Conservation (phyloP, 2,113 vertebrate species). For the Paracanthobrama guichenoti region DNA sequence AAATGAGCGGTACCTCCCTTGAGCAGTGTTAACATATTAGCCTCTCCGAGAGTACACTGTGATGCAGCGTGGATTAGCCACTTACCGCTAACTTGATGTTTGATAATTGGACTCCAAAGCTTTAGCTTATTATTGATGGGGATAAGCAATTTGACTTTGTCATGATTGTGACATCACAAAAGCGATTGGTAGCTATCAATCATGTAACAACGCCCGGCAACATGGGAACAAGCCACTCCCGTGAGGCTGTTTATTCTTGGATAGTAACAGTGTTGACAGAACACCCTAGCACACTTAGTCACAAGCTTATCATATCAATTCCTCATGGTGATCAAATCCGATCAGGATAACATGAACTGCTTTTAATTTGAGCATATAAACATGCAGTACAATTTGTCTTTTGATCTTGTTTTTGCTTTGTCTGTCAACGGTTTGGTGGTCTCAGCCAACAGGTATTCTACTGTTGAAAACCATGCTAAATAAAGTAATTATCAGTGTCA, state of each 20-base stretch:
- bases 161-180: conserved; percentile 25
- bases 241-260: conserved; percentile 26
- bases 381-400: neutral
- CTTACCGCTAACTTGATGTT: conserved; percentile 42
- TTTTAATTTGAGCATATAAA: conserved; percentile 14
- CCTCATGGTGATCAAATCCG: conserved; percentile 46
- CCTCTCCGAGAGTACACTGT: conserved; percentile 17
- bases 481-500: neutral
- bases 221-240: conserved; percentile 31
- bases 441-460: neutral
- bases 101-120: conserved; percentile 57
- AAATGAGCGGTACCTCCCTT: neutral
- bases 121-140: conserved; percentile 60
- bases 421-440: neutral
- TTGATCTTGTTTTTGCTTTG: conserved; percentile 1
- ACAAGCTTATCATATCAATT: conserved; percentile 61
- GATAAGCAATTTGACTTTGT: conserved; percentile 35
- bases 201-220: neutral
- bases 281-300: conserved; percentile 57
- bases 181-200: conserved; percentile 4
- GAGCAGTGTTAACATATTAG: conserved; percentile 19
- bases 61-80: conserved; percentile 19
- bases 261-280: conserved; percentile 47
- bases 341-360: conserved; percentile 27
- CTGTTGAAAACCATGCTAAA: neutral